These are phyloP conservation scores for Zygaena filipendulae DNA, from an alignment of 2,888 invertebrate genomes.

Conservation along the genomic window DNA sequence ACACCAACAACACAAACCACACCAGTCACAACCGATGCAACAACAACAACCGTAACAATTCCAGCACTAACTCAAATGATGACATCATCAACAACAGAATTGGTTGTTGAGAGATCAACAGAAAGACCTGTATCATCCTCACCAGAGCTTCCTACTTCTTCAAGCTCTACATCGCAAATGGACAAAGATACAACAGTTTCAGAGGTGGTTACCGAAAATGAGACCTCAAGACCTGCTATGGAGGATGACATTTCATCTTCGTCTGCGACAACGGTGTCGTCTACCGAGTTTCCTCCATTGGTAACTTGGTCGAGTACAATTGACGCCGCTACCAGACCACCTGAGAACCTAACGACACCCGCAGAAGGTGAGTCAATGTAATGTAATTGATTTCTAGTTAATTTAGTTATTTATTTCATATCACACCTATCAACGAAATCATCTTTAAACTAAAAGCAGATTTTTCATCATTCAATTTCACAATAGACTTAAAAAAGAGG, in stretches of 20 bases:
- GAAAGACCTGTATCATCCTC: constrained; percentile 13
- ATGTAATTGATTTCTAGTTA: too few species aligned
- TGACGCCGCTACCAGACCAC: constrained; percentile 34
- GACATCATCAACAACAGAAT: constrained; percentile 17
- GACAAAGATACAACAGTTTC: constrained; percentile 14
- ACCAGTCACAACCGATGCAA: constrained; percentile 17
- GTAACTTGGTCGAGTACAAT: constrained; percentile 65
- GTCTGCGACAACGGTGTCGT: constrained; percentile 19
- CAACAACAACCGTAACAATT: constrained; percentile 22
- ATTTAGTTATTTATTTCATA: too few species aligned
- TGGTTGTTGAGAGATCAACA: neutral
- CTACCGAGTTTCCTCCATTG: constrained; percentile 40
- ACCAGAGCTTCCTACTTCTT: neutral
- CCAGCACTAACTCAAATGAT: constrained; percentile 19
- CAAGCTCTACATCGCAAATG: neutral
- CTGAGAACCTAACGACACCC: constrained; percentile 29
- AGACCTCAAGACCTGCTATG: constrained; percentile 26
- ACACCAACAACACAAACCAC: constrained; percentile 24
- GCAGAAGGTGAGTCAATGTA: constrained; percentile 42
- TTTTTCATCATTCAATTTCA: too few species aligned
- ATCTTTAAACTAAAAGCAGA: too few species aligned
- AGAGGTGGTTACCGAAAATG: constrained; percentile 25
- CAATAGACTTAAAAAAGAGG: too few species aligned
- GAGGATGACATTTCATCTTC: constrained; percentile 24
- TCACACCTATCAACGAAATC: too few species aligned